These are phyloP conservation scores for Pleuronectes platessa DNA, from an alignment of 2,113 vertebrate genomes.

Conservation along the genomic window DNA sequence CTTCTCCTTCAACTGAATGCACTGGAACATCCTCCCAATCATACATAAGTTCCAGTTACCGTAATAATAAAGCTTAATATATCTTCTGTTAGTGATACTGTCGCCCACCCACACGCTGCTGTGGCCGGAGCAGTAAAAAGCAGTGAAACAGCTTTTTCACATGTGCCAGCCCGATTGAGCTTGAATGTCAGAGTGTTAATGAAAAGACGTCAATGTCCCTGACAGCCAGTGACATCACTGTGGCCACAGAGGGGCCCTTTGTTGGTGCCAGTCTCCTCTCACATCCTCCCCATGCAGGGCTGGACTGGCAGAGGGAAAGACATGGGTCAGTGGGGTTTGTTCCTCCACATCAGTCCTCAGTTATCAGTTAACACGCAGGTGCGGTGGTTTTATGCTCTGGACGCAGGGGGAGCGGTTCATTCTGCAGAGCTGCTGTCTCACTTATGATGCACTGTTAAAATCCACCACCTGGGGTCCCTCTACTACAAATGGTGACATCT, in stretches of 20 bases:
- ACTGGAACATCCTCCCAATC: no score
- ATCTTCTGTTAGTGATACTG: background rate
- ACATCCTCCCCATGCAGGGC: constrained; percentile 19
- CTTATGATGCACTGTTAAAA: constrained; percentile 25
- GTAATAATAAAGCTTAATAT: background rate
- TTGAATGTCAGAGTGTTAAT: constrained; percentile 40
- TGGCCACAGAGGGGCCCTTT: constrained; percentile 52
- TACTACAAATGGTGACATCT: constrained; percentile 15
- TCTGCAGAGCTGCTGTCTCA: constrained; percentile 45
- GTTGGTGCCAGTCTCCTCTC: constrained; percentile 49
- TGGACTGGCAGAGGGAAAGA: constrained; percentile 39
- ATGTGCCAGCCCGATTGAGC: constrained; percentile 14
- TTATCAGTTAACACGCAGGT: constrained; percentile 47
- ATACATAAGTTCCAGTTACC: no score
- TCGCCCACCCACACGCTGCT: background rate
- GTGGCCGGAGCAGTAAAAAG: background rate
- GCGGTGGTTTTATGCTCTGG: constrained; percentile 23
- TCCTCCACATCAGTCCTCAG: constrained; percentile 30
- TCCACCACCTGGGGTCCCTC: constrained; percentile 70
- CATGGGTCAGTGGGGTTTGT: constrained; percentile 67
- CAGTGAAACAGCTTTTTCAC: constrained; percentile 13
- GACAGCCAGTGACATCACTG: constrained; percentile 57
- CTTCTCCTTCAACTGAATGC: no score
- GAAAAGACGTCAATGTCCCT: constrained; percentile 42
- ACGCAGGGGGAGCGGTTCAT: background rate